Base-by-base conservation (phyloP, 2,797 vertebrate species). In the Australoheros facetus region DNA sequence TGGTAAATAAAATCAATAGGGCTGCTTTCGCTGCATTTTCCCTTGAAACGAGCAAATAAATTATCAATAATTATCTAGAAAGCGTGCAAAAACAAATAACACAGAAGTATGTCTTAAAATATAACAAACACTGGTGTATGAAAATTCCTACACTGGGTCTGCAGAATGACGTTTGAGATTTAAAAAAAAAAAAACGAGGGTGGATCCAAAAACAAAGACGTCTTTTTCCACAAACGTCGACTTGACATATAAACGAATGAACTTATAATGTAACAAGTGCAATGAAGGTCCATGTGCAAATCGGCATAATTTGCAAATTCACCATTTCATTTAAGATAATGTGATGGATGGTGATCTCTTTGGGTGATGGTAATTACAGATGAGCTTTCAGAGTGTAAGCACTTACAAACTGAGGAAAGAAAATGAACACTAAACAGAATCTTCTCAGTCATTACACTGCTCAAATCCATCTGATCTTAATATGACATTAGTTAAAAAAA, bases 221-320 rank as follows among this genome's bases (percentile, higher is more conserved):
- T 45, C 56, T 79, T 37, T 72, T 81, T 71, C 58, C 62, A 80
- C 39, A 69, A 78, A 83, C 26, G 48, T n/a, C 32, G n/a, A 56
- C 26, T 7, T n/a, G 71, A 71, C 45, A 66, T 30, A 64, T 37
- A 72, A 79, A 81, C 48, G 60, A 76, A 30, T 37, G 60, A 77
- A 55, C 17, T 28, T 34, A 73, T 54, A 74, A 79, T 84, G 90
- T 89, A 91, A 91, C 81, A 55, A 88, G 87, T 92, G 91, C 85
- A 89, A 87, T 64, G 76, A 83, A 87, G 48, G 77, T 87, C 71
- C 13, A 21, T 83, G 86, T 90, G 88, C 89, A 93, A 86, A 85
- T 82, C 81, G 21, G 83, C 78, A 85, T 34, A 8, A 77, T 70
- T 78, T 88, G 78, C 82, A 42, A 76, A 83, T 72, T 70, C 79